Conservation (phyloP, 2,888 invertebrate species). For the Yponomeuta evonymella region DNA sequence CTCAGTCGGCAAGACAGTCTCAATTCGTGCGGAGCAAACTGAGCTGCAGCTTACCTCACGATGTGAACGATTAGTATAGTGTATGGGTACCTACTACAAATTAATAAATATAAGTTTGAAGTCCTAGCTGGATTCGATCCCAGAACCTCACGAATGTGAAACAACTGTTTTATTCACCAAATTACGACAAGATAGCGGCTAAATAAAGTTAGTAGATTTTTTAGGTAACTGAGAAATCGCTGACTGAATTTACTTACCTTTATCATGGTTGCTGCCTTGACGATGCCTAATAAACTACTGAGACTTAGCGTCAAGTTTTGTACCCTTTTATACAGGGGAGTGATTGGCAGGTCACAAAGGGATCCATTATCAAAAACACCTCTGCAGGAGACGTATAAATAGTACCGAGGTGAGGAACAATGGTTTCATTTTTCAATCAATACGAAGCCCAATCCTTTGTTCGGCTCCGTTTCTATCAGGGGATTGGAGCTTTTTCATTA, state of each 20-base stretch:
- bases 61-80: too few relatives aligned
- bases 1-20: too few relatives aligned
- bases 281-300: conserved; percentile 30
- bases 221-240: neutral
- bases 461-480: neutral
- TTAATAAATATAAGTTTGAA: too few relatives aligned
- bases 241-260: conserved; percentile 42
- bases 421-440: conserved; percentile 12
- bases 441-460: neutral
- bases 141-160: too few relatives aligned
- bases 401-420: conserved; percentile 4
- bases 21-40: too few relatives aligned
- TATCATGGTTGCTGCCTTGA: conserved; percentile 28
- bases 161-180: too few relatives aligned
- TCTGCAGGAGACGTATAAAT: neutral
- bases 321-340: conserved; percentile 49
- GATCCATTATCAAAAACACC: conserved; percentile 48
- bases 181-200: too few relatives aligned
- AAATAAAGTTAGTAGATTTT: neutral
- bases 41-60: too few relatives aligned
- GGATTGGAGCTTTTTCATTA: neutral
- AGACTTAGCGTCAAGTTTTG: conserved; percentile 24
- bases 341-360: conserved; percentile 51
- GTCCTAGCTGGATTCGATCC: too few relatives aligned
- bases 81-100: too few relatives aligned